Evolutionary conservation across 2,113 vertebrate genomes (phyloP).

Genomic region (Holacanthus passer): DNA sequence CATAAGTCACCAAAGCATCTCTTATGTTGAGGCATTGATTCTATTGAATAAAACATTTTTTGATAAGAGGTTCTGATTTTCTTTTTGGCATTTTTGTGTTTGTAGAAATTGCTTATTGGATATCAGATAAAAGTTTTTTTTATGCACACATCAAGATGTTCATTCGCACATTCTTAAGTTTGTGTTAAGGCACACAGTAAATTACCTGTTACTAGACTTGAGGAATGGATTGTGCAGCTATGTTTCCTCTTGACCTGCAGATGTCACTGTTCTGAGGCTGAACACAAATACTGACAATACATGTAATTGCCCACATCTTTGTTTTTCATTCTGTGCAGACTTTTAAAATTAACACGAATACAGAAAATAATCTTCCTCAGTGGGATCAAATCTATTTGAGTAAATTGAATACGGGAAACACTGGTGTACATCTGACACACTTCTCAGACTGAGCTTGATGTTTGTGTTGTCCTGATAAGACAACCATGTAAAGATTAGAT

Average conservation of each 20-base stretch:
- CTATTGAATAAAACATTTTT: conserved; percentile 61
- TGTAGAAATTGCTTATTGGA: neutral
- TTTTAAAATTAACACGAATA: too few relatives aligned
- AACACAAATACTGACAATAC: too few relatives aligned
- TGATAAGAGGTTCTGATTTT: conserved; percentile 51
- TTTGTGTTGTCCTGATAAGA: neutral
- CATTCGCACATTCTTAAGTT: too few relatives aligned
- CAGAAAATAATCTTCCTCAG: too few relatives aligned
- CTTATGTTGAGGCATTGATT: conserved; percentile 64
- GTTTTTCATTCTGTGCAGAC: too few relatives aligned
- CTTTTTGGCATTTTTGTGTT: conserved; percentile 16
- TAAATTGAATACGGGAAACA: neutral
- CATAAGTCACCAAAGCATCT: conserved; percentile 61
- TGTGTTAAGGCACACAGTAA: neutral
- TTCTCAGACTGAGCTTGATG: neutral
- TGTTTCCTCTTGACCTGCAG: conserved; percentile 38
- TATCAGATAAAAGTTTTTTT: neutral
- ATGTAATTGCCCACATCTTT: too few relatives aligned
- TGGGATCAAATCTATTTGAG: neutral
- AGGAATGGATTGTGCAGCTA: neutral
- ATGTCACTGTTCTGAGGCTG: conserved; percentile 28
- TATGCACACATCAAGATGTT: neutral
- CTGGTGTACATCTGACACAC: neutral
- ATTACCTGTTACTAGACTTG: neutral
- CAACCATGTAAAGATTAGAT: neutral